Base-by-base conservation (phyloP, 2,888 invertebrate genomes). In the Hypomecis atomaria region DNA sequence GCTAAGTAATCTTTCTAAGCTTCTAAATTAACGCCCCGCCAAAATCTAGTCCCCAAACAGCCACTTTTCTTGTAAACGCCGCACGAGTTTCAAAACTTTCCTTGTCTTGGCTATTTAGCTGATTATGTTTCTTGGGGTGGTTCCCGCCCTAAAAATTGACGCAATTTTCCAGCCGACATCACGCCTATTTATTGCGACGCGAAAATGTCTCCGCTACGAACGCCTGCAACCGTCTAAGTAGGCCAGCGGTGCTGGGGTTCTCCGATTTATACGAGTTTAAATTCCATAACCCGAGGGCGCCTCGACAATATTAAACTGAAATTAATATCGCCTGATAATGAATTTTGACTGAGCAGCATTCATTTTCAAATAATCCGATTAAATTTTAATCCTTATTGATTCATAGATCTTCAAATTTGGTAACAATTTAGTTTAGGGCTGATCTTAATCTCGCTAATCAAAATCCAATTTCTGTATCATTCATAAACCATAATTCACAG, bases 91-190 rank as follows among this genome's bases (percentile, higher is more conserved):
- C 68, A 69, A 71, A 77, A 77, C 78, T 78, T 81, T 81, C 77
- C 82, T 79, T 81, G 77, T 81, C 72, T 76, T 74, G 71, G 81
- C 78, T 79, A 85, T 85, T 87, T 83, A 83, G 72, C 79, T 86
- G 84, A 86, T 87, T 82, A 86, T 77, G 71, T 79, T 78, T 78
- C 66, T 58, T 6, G 73, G 79, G 82, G 79, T 72, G 73, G 75
- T 69, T 72, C 64, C 75, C 82, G 78, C 83, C 85, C 83, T 76
- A 76, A 82, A 86, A 89, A 88, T 86, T 87, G 84, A 76, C 81
- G 82, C 84, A 90, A 90, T 91, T 90, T 91, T 90, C 88, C 90
- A 82, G 81, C 78, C 83, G 85, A 87, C 78, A 87, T 85, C 83
- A 79, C 82, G 79, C 82, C 85, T 85, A 83, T 82, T 89, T 90